A percentile compares a stretch with the other conserved stretches of the same genome.
These are phyloP conservation scores for Scaptomyza cyrtandrae DNA, from an alignment of 2,888 invertebrate species.

Conservation along the genomic window DNA sequence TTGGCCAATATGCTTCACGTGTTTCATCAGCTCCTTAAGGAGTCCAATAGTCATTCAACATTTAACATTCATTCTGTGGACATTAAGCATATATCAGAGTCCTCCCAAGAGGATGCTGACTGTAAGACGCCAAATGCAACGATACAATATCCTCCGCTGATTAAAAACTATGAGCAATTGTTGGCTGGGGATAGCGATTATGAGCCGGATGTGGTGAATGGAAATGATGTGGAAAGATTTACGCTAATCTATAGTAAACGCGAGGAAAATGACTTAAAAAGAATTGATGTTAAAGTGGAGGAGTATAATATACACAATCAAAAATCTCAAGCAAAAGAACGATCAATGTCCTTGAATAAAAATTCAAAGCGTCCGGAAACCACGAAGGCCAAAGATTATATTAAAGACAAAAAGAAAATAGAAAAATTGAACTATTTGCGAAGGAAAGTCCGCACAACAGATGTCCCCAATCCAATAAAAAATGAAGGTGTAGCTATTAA, in stretches of 20 bases:
- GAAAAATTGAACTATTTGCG: neutral
- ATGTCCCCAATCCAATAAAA: neutral
- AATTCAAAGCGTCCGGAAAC: neutral
- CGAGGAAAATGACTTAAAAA: neutral
- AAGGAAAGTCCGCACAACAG: neutral
- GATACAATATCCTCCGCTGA: slow-evolving; percentile 63
- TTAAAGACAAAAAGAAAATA: neutral
- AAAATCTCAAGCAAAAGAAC: neutral
- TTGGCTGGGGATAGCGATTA: slow-evolving; percentile 67
- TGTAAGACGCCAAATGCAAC: slow-evolving; percentile 67
- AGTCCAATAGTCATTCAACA: slow-evolving; percentile 68
- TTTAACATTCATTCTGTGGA: slow-evolving; percentile 71
- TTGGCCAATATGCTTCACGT: slow-evolving; percentile 71
- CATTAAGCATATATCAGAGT: slow-evolving; percentile 58
- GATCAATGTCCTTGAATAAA: too few species aligned
- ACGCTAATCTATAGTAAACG: slow-evolving; percentile 22
- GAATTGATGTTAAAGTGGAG: slow-evolving; percentile 3
- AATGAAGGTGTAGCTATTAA: neutral
- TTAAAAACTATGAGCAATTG: slow-evolving; percentile 41
- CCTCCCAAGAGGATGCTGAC: slow-evolving; percentile 38
- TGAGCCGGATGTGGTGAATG: slow-evolving; percentile 65
- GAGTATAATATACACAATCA: neutral
- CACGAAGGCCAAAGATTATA: neutral
- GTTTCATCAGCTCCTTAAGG: slow-evolving; percentile 77
- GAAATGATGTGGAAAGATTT: slow-evolving; percentile 22